phyloP scores from a whole-genome alignment of 1,140 invertebrate species.

The Glossosoma conforme region DNA sequence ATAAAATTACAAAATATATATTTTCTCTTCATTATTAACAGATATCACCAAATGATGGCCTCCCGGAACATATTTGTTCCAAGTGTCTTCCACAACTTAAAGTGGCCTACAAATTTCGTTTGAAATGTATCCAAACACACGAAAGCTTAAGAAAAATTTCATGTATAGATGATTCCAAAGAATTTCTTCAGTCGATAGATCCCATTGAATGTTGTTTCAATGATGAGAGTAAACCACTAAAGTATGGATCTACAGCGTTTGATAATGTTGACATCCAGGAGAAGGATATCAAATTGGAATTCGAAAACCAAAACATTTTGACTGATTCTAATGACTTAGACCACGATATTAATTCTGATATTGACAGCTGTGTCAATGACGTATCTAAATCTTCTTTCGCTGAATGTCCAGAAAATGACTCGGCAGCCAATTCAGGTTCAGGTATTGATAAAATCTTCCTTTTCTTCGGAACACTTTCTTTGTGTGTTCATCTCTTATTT shows the following conservation, averaged over 20 bases:
- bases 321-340: background rate
- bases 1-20: background rate
- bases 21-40: conserved; percentile 4
- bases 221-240: background rate
- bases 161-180: background rate
- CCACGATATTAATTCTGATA: conserved; percentile 2
- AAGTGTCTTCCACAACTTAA: conserved; percentile 3
- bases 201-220: background rate
- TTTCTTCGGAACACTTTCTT: too few species aligned
- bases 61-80: conserved; percentile 10
- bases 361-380: background rate
- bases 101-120: conserved; percentile 8
- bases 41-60: conserved; percentile 1
- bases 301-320: background rate
- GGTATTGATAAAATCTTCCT: too few species aligned
- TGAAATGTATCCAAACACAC: conserved; percentile 10
- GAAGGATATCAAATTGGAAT: conserved; percentile 12
- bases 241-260: background rate
- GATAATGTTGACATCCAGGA: background rate
- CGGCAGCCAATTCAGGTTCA: too few species aligned
- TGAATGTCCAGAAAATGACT: too few species aligned
- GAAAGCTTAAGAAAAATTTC: background rate
- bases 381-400: too few species aligned
- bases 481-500: too few species aligned
- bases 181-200: background rate